Base-by-base conservation (phyloP, 1,140 invertebrate genomes). In the Ips typographus region DNA sequence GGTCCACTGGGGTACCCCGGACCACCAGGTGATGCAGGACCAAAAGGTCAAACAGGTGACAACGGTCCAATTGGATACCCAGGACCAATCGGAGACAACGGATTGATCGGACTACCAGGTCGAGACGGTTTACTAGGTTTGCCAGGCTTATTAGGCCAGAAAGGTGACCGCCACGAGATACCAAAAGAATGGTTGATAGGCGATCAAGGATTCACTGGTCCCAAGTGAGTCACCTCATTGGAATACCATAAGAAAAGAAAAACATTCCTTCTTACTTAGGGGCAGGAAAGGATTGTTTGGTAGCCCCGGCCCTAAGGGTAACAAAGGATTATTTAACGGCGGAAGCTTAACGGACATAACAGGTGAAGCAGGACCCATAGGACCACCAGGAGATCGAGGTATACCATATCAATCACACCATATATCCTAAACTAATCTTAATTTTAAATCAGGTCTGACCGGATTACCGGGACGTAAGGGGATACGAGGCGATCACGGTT, bases 401-500 rank as follows among this genome's bases (percentile, higher is more conserved):
- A 73, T 42, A 73, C 76, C 59, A 66, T 40, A 37, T 36, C 64
- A 44, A 1, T 61, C 4, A 71, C 53, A 47, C 44, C 44, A 5
- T 47, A 5, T 47, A 47, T 5, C 44, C 44, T 4, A 47, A 22
- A 22, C 22, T 22, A 22, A 22, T 22, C 4, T 4, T 47, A 47
- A 47, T 47, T 47, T 47, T 47, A 47, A 5, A 5, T 41, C 37
- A 59, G 57, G 60, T 37, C 83, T 83, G 37, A 73, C 77, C 65
- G 90, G 89, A 43, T 62, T 81, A 4, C 68, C 77, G 41, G 90
- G 90, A 66, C 65, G 73, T 4, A 82, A 83, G 73, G 90, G 90
- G 58, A 71, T 80, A 52, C 79, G 76, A 65, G 91, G 91, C 70
- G 87, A 89, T 75, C 80, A 85, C 74, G 93, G 91, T 59, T 82